Conservation (phyloP, 2,113 vertebrate species). For the Carlito syrichta region DNA sequence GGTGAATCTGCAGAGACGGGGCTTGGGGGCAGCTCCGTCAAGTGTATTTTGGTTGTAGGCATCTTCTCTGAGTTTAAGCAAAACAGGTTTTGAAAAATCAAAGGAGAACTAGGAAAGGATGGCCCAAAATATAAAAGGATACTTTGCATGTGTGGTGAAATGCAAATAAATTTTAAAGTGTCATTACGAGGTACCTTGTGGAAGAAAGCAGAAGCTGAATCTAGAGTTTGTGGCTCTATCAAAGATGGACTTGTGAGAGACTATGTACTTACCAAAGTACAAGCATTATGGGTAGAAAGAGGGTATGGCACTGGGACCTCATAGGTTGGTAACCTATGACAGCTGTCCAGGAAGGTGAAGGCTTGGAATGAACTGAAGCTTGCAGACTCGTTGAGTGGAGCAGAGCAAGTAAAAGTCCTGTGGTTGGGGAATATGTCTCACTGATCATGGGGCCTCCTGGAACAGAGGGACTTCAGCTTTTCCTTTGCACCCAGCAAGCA, state of each 20-base stretch:
- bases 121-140: not conserved
- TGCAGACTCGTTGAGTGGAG: not conserved
- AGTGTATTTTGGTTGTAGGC: not conserved
- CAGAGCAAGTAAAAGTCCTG: no score
- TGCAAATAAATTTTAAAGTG: not conserved
- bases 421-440: not conserved
- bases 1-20: not conserved
- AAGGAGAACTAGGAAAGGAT: not conserved
- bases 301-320: fast-evolving
- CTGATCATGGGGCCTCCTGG: fast-evolving
- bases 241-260: not conserved
- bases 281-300: no score
- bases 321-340: not conserved
- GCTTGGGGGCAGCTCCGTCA: fast-evolving
- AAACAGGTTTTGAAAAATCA: not conserved
- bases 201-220: not conserved
- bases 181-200: not conserved
- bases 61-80: not conserved
- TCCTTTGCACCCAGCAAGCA: fast-evolving
- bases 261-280: not conserved
- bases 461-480: not conserved
- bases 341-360: not conserved
- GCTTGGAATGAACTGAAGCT: not conserved
- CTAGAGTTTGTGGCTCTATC: no score
- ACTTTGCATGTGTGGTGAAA: not conserved